Conservation (phyloP, 2,113 vertebrate genomes). For the Cephalopholis sonnerati region DNA sequence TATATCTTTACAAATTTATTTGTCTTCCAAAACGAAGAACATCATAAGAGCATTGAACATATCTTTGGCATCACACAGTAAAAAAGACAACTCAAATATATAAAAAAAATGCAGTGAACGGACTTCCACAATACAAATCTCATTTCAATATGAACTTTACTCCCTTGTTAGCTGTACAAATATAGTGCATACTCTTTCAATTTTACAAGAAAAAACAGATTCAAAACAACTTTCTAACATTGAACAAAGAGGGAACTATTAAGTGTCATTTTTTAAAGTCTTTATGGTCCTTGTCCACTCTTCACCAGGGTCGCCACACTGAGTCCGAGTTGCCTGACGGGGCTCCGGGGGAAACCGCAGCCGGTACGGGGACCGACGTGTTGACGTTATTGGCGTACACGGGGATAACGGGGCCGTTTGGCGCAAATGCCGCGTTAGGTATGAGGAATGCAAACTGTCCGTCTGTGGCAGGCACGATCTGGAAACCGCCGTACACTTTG, state of each 20-base stretch:
- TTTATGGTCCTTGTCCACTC: conserved; percentile 22
- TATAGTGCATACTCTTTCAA: conserved; percentile 92
- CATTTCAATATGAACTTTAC: conserved; percentile 98
- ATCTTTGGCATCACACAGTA: conserved; percentile 95
- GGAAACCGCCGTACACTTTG: conserved; percentile 96
- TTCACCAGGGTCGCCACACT: conserved; percentile 98
- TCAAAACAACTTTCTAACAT: conserved; percentile 77
- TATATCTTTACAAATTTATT: conserved; percentile 89
- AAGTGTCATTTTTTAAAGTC: conserved; percentile 78
- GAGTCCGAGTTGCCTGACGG: conserved; percentile 92
- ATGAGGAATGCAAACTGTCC: conserved; percentile 99
- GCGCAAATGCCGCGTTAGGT: conserved; percentile 92
- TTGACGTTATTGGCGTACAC: conserved; percentile 90
- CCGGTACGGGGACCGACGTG: conserved; percentile 82
- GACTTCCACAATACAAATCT: conserved; percentile 94
- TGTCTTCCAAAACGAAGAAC: conserved; percentile 94
- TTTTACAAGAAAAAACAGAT: conserved; percentile 84
- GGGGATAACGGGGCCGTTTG: conserved; percentile 91
- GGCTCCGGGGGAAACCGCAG: conserved; percentile 85
- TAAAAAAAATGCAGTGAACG: conserved; percentile 94
- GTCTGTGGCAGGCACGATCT: conserved; percentile 96
- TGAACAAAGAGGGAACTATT: conserved; percentile 73
- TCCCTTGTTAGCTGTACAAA: conserved; percentile 92
- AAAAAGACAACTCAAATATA: conserved; percentile 83
- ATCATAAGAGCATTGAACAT: conserved; percentile 89